Conservation (phyloP, 2,797 vertebrate genomes). For the Bovichtus variegatus region DNA sequence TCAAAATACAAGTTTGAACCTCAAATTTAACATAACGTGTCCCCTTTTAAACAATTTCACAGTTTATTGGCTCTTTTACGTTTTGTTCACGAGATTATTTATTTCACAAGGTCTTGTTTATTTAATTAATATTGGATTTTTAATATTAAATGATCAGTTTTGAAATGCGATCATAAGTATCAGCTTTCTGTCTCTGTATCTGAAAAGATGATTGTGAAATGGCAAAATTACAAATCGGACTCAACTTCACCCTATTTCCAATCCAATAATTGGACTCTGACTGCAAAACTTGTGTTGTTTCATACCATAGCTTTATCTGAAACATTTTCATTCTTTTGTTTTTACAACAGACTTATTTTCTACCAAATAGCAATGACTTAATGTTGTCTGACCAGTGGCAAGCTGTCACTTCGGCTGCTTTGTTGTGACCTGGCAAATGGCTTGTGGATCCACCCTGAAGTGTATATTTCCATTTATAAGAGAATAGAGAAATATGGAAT, state of each 20-base stretch:
- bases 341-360: conserved; percentile 24
- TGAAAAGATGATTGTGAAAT: conserved; percentile 5
- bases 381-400: conserved; percentile 29
- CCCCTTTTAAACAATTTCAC: not conserved
- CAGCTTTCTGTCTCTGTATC: conserved; percentile 26
- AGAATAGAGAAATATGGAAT: conserved; percentile 38
- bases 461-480: conserved; percentile 72
- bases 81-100: not conserved
- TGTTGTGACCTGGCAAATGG: conserved; percentile 38
- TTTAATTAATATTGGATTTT: conserved; percentile 1
- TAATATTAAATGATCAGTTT: conserved; percentile 1
- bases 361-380: conserved; percentile 28
- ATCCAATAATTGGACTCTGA: not conserved
- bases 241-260: not conserved
- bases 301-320: conserved; percentile 4
- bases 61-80: not conserved
- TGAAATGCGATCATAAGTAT: not conserved
- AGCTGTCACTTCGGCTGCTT: conserved; percentile 32
- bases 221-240: not conserved
- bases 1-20: too few species aligned
- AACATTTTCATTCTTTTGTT: not conserved
- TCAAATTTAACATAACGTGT: too few species aligned
- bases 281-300: not conserved
- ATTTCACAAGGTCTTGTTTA: not conserved
- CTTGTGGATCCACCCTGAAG: conserved; percentile 55